Base-by-base conservation (phyloP, 2,888 invertebrate genomes). In the Lithophane ornitopus region DNA sequence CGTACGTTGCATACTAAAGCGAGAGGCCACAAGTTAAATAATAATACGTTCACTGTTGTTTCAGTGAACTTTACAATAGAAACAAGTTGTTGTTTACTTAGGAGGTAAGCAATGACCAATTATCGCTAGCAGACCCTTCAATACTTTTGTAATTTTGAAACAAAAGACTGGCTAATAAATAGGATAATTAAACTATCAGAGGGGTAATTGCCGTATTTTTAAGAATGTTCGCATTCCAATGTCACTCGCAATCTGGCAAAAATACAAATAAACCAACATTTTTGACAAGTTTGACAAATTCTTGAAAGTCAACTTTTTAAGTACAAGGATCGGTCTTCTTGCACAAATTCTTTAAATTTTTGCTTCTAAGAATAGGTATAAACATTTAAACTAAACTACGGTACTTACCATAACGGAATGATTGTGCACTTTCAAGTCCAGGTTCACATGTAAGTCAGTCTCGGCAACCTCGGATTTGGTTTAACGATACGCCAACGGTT, bases 1-100 rank as follows among this genome's bases (percentile, higher is more conserved):
- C 54, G 52, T 69, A 65, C 39, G 59, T 74, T 9, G 82, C 68
- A 69, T 75, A 76, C 76, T 59, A 75, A 65, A 63, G 52, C 63
- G 44, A 67, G 56, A 49, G 19, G 28, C 58, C 39, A 28, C 81
- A 75, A 79, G 63, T 59, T 81, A 68, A 81, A 81, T 75, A 81
- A 81, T 74, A 78, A 74, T 54, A 28, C 58, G 28, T 54, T 75
- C 16, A n/a, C 39, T 63, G 16, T 65, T 73, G 63, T 54, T 68
- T 68, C 34, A 68, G 67, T 74, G 41, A 59, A 74, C 34, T 79
- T 68, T 56, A 28, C 41, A 49, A 22, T 56, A 28, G 46, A 54
- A 81, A 56, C 26, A 59, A 75, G 28, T 63, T 58, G 7, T 46
- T 65, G 44, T 58, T 81, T 68, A 54, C n/a, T 69, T n/a, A 26